Percentiles rank a stretch among this genome's conserved stretches.
Evolutionary conservation across 2,797 vertebrate genomes (phyloP).

Genomic region (Sphenopsis melanotis): DNA sequence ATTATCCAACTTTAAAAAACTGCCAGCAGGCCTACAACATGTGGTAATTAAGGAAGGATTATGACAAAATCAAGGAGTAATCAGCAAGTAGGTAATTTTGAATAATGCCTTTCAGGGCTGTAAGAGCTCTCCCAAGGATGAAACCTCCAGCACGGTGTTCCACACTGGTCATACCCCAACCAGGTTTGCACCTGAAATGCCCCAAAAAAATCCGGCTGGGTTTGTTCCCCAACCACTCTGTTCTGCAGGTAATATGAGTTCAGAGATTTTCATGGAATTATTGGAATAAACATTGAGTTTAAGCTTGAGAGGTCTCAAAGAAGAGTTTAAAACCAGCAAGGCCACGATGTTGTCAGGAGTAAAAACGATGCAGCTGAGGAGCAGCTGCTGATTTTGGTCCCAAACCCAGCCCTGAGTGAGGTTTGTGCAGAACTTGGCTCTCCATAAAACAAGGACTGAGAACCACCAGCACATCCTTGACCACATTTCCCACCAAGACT

Average conservation of each 20-base stretch:
- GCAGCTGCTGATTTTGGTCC: slow-evolving; percentile 45
- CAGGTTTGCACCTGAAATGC: neutral
- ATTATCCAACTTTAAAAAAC: neutral
- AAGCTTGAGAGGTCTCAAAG: neutral
- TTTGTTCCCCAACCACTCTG: neutral
- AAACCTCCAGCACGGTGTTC: neutral
- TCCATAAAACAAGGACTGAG: neutral
- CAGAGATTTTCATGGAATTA: neutral
- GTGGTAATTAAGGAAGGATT: neutral
- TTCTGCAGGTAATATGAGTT: neutral
- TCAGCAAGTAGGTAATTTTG: neutral
- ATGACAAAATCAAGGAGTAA: neutral
- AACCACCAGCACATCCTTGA: neutral
- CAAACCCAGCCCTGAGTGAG: neutral
- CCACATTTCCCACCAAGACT: neutral
- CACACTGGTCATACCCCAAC: neutral
- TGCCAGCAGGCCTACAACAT: neutral
- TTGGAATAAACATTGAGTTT: neutral
- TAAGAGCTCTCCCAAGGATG: neutral
- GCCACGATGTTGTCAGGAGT: neutral
- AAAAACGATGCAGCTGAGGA: neutral
- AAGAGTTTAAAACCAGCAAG: slow-evolving; percentile 33
- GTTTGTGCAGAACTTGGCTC: slow-evolving; percentile 35
- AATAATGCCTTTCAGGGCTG: neutral
- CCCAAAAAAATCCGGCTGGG: neutral